These are phyloP conservation scores for Drosophila meridionalis DNA, from an alignment of 2,888 invertebrate species.

Conservation along the genomic window DNA sequence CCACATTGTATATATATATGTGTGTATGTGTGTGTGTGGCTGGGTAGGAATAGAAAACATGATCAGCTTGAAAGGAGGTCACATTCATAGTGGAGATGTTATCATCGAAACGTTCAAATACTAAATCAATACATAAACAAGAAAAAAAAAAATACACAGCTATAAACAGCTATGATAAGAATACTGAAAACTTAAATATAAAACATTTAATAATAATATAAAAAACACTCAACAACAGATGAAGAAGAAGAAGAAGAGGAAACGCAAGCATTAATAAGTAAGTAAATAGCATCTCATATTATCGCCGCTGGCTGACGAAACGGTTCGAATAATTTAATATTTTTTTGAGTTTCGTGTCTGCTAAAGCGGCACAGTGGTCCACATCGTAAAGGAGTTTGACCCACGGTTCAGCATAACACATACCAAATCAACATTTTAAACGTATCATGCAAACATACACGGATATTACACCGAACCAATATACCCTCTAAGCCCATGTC, in stretches of 20 bases:
- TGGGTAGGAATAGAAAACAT: slow-evolving; percentile 29
- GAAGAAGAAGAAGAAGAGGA: not conserved
- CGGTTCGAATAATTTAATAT: slow-evolving; percentile 33
- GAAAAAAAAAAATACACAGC: slow-evolving; percentile 50
- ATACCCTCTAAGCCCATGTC: not conserved
- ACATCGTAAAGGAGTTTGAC: slow-evolving; percentile 8
- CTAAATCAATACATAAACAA: slow-evolving; percentile 84
- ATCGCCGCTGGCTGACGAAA: slow-evolving; percentile 54
- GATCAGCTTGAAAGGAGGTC: slow-evolving; percentile 79
- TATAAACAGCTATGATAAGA: slow-evolving; percentile 81
- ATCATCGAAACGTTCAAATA: slow-evolving; percentile 82
- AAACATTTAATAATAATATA: not conserved
- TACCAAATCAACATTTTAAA: not conserved
- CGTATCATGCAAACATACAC: not conserved
- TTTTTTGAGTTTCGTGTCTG: slow-evolving; percentile 5
- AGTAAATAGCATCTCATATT: slow-evolving; percentile 72
- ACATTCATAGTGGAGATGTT: slow-evolving; percentile 83
- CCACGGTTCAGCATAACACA: slow-evolving; percentile 3
- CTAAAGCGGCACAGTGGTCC: slow-evolving; percentile 20
- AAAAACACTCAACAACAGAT: slow-evolving; percentile 60
- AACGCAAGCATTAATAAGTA: slow-evolving; percentile 64
- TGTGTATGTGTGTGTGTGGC: not conserved
- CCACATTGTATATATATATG: not conserved
- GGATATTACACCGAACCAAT: not conserved
- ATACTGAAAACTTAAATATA: slow-evolving; percentile 82